These are phyloP conservation scores for Apis mellifera DNA, from an alignment of 1,140 invertebrate genomes.

Conservation along the genomic window Amel_HAv3.1 CM009946.2:1571001-1571500, in stretches of 20 bases:
- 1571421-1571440: too few species aligned
- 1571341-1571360: too few species aligned
- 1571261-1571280: neutral
- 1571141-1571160: slow-evolving; percentile 5
- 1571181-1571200: too few species aligned
- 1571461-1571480: too few species aligned
- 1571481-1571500: too few species aligned
- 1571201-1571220: slow-evolving; percentile 1
- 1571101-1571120: slow-evolving; percentile 44
- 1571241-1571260: neutral
- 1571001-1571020: neutral
- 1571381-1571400: too few species aligned
- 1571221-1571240: neutral
- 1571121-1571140: slow-evolving; percentile 30
- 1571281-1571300: neutral
- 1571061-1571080: slow-evolving; percentile 28
- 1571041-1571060: slow-evolving; percentile 42
- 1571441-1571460: too few species aligned
- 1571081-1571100: neutral
- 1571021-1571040: slow-evolving; percentile 17
- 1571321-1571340: too few species aligned
- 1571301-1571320: neutral
- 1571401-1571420: too few species aligned
- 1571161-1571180: neutral
- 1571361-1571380: too few species aligned